Percentiles rank a stretch among this genome's conserved stretches.
These are phyloP conservation scores for Nesogale talazaci DNA, from an alignment of 2,113 vertebrate genomes.

Conservation along the genomic window DNA sequence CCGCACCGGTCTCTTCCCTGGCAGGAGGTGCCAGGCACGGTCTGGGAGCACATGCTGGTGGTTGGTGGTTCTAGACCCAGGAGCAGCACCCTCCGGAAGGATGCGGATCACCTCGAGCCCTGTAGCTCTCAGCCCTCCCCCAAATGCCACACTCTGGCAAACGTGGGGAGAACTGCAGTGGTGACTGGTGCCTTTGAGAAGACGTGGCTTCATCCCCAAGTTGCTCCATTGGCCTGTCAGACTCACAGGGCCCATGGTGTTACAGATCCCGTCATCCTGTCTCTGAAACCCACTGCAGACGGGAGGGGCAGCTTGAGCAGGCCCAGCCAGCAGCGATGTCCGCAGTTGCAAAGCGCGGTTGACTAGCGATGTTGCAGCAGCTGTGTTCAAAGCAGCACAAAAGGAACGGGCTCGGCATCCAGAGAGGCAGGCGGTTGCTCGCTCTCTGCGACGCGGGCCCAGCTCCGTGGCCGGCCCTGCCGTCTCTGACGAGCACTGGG, in stretches of 20 bases:
- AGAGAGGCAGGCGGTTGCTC: neutral
- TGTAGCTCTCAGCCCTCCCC: neutral
- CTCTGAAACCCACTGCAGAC: neutral
- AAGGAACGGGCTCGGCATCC: neutral
- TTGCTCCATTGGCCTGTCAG: slow-evolving; percentile 9
- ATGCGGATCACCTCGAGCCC: neutral
- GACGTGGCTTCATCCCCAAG: slow-evolving; percentile 29
- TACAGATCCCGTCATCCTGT: neutral
- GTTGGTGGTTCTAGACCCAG: neutral
- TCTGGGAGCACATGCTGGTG: neutral
- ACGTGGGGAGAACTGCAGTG: neutral
- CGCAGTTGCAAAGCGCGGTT: neutral
- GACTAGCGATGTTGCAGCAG: neutral
- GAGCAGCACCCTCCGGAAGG: neutral
- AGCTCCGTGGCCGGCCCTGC: neutral
- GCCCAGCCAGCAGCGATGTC: neutral
- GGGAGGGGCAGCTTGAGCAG: neutral
- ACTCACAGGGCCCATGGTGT: neutral
- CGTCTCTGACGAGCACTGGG: neutral
- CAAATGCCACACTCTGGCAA: neutral
- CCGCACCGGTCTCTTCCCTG: neutral
- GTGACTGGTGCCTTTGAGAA: neutral
- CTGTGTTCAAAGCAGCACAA: neutral
- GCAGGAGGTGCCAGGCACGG: too few species aligned
- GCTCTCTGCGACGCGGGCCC: neutral